A percentile compares a stretch with the other conserved stretches of the same genome.
Conservation (phyloP, 2,888 invertebrate species). For the Oasisia sp. region DNA sequence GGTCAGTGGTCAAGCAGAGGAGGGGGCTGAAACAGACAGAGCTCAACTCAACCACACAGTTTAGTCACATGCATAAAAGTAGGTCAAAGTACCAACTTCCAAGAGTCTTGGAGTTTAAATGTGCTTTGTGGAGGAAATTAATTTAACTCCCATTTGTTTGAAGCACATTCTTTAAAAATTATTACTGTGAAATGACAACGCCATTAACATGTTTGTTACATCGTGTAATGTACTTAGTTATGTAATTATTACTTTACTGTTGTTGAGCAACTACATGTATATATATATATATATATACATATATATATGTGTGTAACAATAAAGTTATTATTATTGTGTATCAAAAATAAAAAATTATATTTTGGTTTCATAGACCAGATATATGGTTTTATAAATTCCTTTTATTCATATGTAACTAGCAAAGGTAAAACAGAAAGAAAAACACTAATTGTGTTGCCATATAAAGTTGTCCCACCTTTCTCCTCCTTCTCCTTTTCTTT, state of each 20-base stretch:
- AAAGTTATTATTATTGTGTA: no score
- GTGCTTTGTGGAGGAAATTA: neutral
- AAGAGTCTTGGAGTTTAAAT: neutral
- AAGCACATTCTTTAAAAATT: neutral
- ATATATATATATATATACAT: no score
- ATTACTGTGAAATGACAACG: neutral
- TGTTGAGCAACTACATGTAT: no score
- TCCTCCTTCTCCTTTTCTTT: slow-evolving; percentile 70
- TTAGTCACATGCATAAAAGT: neutral
- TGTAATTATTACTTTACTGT: no score
- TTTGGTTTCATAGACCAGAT: neutral
- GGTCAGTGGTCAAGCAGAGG: neutral
- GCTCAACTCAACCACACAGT: no score
- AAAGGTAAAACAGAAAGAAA: slow-evolving; percentile 20
- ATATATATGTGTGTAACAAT: no score
- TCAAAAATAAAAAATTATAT: neutral
- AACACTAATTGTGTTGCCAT: neutral
- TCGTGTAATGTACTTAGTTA: no score
- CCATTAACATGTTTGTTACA: neutral
- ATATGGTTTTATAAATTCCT: neutral
- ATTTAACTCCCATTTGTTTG: neutral
- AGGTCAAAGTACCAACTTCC: neutral
- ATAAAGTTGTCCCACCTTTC: slow-evolving; percentile 24
- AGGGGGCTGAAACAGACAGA: neutral
- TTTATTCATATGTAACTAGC: neutral